Evolutionary conservation across 2,888 invertebrate species (phyloP).

Genomic region (Germaria angustata): DNA sequence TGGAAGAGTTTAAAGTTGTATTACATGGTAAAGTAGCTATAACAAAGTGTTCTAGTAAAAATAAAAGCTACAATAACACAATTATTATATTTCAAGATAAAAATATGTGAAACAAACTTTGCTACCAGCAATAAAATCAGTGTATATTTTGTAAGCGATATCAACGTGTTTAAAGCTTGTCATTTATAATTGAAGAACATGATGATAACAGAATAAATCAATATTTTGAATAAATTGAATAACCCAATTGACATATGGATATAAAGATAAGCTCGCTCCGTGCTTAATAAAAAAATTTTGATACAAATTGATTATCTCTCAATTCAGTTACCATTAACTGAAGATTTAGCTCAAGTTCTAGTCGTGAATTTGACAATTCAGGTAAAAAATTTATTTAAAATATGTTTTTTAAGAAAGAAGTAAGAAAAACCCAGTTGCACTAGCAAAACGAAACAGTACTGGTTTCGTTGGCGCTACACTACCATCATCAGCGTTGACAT

Average conservation of each 20-base stretch:
- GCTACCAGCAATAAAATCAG: constrained; percentile 35
- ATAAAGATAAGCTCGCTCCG: not conserved
- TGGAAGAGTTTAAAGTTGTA: not conserved
- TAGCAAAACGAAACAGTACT: no score
- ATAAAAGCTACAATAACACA: not conserved
- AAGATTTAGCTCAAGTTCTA: no score
- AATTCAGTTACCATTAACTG: no score
- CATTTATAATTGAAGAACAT: constrained; percentile 43
- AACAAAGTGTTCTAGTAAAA: constrained; percentile 7
- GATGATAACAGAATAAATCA: constrained; percentile 33
- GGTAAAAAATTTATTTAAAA: no score
- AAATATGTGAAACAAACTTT: constrained; percentile 4
- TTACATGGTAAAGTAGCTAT: constrained; percentile 27
- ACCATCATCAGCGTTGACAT: no score
- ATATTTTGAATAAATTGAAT: not conserved
- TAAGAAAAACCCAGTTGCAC: no score
- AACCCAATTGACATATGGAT: not conserved
- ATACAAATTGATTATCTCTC: no score
- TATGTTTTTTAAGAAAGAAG: no score
- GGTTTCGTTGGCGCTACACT: no score
- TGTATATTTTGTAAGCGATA: constrained; percentile 27
- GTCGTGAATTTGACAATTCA: no score
- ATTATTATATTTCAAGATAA: constrained; percentile 5
- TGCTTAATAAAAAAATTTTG: no score
- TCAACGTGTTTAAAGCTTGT: constrained; percentile 16